These are phyloP conservation scores for Axea sp. DNA, from an alignment of 2,888 invertebrate genomes.

Conservation along the genomic window DNA sequence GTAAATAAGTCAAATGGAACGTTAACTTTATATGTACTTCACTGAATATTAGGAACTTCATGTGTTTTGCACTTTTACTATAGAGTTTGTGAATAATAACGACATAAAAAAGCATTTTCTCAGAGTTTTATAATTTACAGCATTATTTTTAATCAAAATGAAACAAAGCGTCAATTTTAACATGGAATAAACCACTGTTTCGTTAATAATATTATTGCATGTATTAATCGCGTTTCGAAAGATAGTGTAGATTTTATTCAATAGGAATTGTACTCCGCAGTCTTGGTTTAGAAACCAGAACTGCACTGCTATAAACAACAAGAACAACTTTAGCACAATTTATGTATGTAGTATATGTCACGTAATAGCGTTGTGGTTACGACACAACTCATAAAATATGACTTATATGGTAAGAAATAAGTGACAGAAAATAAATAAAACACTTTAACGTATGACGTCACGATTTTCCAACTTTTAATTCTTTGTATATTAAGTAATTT, in stretches of 20 bases:
- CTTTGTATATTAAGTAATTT: not conserved
- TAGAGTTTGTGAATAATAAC: no score
- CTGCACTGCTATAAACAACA: constrained; percentile 27
- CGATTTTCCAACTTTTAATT: constrained; percentile 16
- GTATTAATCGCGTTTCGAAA: constrained; percentile 12
- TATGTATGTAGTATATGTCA: constrained; percentile 45
- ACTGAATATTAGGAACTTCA: no score
- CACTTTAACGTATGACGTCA: not conserved
- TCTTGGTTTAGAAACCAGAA: constrained; percentile 37
- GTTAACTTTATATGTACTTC: constrained; percentile 13
- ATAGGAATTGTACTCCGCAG: no score
- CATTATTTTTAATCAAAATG: no score
- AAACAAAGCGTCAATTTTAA: no score
- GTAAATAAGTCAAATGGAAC: constrained; percentile 34
- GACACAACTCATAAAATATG: constrained; percentile 47
- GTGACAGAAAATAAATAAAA: constrained; percentile 36
- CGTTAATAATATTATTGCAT: no score
- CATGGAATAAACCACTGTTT: no score
- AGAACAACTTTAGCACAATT: constrained; percentile 40
- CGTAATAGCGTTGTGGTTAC: constrained; percentile 42
- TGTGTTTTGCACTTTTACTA: no score
- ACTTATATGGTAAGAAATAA: constrained; percentile 48
- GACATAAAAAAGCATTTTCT: no score
- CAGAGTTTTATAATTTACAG: no score
- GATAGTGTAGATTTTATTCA: no score